These are phyloP conservation scores for Sipha maydis DNA, from an alignment of 2,888 invertebrate species.

Conservation along the genomic window DNA sequence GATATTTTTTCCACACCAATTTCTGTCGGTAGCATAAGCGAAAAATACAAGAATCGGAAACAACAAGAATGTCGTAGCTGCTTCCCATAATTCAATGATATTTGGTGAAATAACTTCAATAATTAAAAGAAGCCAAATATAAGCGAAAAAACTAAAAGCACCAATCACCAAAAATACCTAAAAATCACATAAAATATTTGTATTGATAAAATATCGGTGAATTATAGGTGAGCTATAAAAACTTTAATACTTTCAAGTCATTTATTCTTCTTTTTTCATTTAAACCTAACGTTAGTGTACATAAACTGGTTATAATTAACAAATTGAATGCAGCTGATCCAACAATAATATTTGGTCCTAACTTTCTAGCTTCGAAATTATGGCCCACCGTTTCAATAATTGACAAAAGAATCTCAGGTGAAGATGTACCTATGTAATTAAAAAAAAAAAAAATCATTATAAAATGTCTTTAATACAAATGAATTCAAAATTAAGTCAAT, in stretches of 20 bases:
- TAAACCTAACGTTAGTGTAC: conserved; percentile 87
- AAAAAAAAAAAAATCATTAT: neutral
- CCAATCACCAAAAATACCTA: conserved; percentile 69
- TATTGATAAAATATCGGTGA: neutral
- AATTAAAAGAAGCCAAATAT: conserved; percentile 72
- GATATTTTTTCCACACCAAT: conserved; percentile 67
- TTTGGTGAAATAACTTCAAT: conserved; percentile 68
- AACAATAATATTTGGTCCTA: conserved; percentile 98
- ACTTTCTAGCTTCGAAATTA: conserved; percentile 93
- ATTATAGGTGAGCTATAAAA: neutral
- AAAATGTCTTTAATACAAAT: neutral
- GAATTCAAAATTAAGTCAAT: neutral
- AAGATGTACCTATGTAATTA: conserved; percentile 76
- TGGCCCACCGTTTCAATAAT: conserved; percentile 98
- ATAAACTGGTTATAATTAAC: conserved; percentile 96
- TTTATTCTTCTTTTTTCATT: conserved; percentile 62
- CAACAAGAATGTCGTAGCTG: conserved; percentile 71
- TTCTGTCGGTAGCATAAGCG: conserved; percentile 71
- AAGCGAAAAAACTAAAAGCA: conserved; percentile 71
- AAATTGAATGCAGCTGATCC: conserved; percentile 99
- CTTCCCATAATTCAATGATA: conserved; percentile 72
- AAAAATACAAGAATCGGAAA: conserved; percentile 71
- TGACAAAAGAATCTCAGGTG: conserved; percentile 96
- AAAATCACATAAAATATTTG: conserved; percentile 42
- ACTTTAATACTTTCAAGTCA: conserved; percentile 59